Evolutionary conservation across 2,113 vertebrate genomes (phyloP).

Genomic region (Pelobates fuscus): DNA sequence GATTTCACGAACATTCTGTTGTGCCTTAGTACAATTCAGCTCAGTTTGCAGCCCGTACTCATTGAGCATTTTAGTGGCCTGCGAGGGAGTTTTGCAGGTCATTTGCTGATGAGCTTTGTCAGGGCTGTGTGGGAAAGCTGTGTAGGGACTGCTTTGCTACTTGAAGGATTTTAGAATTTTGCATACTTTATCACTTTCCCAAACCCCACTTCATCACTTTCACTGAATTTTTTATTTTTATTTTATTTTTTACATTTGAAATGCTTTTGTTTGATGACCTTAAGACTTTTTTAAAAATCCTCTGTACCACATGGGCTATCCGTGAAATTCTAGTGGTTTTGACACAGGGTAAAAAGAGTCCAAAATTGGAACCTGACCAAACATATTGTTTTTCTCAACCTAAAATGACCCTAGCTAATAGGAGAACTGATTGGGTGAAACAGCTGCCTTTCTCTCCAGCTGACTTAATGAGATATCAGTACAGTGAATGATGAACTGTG

Average conservation of each 20-base stretch:
- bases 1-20: slow-evolving; percentile 5
- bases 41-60: neutral
- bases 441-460: slow-evolving; percentile 22
- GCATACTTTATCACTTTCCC: slow-evolving; percentile 28
- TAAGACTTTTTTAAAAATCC: slow-evolving; percentile 11
- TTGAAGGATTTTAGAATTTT: slow-evolving; percentile 27
- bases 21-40: neutral
- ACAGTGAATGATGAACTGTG: neutral
- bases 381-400: slow-evolving; percentile 46
- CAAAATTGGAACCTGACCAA: slow-evolving; percentile 37
- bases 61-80: neutral
- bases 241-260: neutral
- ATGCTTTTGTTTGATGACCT: slow-evolving; percentile 15
- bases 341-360: slow-evolving; percentile 34
- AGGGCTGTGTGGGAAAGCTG: slow-evolving; percentile 22
- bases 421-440: slow-evolving; percentile 15
- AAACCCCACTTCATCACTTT: slow-evolving; percentile 45
- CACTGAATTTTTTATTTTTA: neutral
- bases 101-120: neutral
- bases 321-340: slow-evolving; percentile 41
- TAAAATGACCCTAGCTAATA: slow-evolving; percentile 45
- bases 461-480: neutral
- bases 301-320: slow-evolving; percentile 21
- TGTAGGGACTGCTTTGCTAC: slow-evolving; percentile 11
- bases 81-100: slow-evolving; percentile 9